phyloP scores from a whole-genome alignment of 2,797 vertebrate species.

The Periparus ater region DNA sequence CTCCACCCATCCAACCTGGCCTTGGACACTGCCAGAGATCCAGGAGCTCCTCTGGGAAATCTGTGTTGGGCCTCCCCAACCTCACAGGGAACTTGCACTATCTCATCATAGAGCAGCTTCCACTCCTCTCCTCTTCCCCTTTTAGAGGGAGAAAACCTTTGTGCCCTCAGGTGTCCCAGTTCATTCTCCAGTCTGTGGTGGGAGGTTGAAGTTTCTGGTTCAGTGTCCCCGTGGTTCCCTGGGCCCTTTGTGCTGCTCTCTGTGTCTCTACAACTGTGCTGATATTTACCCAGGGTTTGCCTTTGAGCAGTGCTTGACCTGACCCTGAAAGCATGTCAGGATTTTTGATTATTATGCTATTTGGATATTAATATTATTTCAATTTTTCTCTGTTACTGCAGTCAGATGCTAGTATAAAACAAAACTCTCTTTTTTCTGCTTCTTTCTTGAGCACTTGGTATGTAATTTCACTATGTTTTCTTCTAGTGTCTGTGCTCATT shows the following conservation, averaged over 20 bases:
- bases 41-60: not conserved
- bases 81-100: not conserved
- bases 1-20: fast-evolving
- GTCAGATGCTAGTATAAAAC: not conserved
- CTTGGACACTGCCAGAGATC: not conserved
- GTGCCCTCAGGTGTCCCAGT: not conserved
- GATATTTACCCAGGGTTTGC: not conserved
- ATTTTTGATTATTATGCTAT: not conserved
- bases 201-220: not conserved
- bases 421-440: not conserved
- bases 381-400: not conserved
- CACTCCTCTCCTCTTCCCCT: not conserved
- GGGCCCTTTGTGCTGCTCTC: not conserved
- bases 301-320: not conserved
- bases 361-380: not conserved
- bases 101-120: not conserved
- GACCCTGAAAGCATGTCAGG: not conserved
- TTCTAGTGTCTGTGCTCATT: conserved; percentile 12
- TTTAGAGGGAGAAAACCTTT: not conserved
- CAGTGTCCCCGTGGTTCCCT: not conserved
- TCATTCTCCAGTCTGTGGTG: not conserved
- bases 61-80: not conserved
- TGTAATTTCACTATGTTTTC: conserved; percentile 26
- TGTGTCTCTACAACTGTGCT: not conserved
- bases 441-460: not conserved